These are phyloP conservation scores for Harmothoe impar DNA, from an alignment of 2,888 invertebrate species.

Conservation along the genomic window DNA sequence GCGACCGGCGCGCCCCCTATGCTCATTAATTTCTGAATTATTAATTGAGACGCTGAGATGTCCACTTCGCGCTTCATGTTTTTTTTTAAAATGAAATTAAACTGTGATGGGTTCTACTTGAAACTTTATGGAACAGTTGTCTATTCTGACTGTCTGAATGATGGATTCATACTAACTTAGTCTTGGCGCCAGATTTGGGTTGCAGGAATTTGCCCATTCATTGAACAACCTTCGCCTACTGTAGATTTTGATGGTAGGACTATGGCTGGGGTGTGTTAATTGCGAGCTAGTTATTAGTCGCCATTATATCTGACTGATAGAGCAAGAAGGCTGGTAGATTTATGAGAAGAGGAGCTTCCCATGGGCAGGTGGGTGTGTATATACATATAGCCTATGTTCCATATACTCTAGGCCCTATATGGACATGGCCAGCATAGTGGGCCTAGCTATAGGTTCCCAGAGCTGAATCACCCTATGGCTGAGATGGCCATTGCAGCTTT, in stretches of 20 bases:
- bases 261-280: slow-evolving; percentile 1
- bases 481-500: not conserved
- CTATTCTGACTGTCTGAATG: not conserved
- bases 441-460: not conserved
- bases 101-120: not conserved
- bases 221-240: not conserved
- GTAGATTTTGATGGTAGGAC: slow-evolving; percentile 30
- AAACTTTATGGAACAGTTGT: not conserved
- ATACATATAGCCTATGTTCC: too few species aligned
- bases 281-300: slow-evolving; percentile 53
- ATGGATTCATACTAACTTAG: not conserved
- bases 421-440: not conserved
- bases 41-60: slow-evolving; percentile 14
- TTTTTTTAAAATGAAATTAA: slow-evolving; percentile 16
- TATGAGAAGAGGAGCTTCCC: not conserved
- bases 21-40: slow-evolving; percentile 53
- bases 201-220: not conserved
- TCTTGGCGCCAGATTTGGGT: not conserved
- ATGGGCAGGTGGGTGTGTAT: not conserved
- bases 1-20: not conserved
- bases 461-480: too few species aligned
- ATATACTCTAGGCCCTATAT: not conserved
- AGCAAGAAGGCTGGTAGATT: not conserved
- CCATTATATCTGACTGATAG: slow-evolving; percentile 32
- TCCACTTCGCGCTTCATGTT: not conserved